These are phyloP conservation scores for Platypus cylindrus DNA, from an alignment of 2,888 invertebrate species.

Conservation along the genomic window DNA sequence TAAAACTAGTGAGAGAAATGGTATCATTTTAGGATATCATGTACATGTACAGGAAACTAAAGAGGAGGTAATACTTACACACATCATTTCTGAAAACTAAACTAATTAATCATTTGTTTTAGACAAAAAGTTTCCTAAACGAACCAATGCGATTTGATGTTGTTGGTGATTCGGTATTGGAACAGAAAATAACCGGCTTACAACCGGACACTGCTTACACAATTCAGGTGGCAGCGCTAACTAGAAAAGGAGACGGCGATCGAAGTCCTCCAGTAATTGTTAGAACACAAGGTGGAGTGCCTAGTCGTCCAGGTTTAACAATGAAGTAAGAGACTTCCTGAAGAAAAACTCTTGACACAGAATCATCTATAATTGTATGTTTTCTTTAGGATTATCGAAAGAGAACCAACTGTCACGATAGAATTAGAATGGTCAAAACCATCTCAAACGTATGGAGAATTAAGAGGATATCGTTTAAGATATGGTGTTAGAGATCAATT, in stretches of 20 bases:
- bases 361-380: conserved; percentile 1
- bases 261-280: conserved; percentile 74
- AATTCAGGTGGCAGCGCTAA: conserved; percentile 90
- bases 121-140: conserved; percentile 46
- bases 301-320: conserved; percentile 63
- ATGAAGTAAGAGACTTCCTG: conserved; percentile 20
- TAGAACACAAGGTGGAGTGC: conserved; percentile 88
- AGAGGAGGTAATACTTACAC: conserved; percentile 74
- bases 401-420: conserved; percentile 77
- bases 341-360: neutral
- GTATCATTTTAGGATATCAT: conserved; percentile 93
- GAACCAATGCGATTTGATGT: conserved; percentile 82
- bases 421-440: conserved; percentile 90
- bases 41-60: conserved; percentile 86
- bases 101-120: conserved; percentile 8
- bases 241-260: conserved; percentile 93
- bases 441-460: conserved; percentile 74
- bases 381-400: conserved; percentile 56
- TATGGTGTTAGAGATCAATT: conserved; percentile 78
- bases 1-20: conserved; percentile 79
- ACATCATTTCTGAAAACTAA: no score
- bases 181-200: conserved; percentile 75
- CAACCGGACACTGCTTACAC: conserved; percentile 93
- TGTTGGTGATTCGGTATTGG: conserved; percentile 61
- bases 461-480: conserved; percentile 74